Conservation (phyloP, 1,140 invertebrate species). For the Planococcus citri region DNA sequence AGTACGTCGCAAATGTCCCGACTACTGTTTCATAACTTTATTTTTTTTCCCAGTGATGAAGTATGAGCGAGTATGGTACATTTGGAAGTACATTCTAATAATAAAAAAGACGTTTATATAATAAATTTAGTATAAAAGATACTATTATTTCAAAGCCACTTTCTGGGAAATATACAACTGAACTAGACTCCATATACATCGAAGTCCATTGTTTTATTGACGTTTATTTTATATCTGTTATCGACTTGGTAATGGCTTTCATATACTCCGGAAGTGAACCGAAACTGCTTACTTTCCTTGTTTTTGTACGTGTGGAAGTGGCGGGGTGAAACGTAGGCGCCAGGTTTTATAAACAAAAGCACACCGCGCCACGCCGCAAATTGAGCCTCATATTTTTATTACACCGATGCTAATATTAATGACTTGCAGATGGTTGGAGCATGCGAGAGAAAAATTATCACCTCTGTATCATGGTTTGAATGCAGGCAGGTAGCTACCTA, state of each 20-base stretch:
- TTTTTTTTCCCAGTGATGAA: too few species aligned
- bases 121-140: constrained; percentile 14
- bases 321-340: not conserved
- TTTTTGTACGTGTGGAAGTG: not conserved
- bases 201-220: constrained; percentile 19
- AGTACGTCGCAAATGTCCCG: not conserved
- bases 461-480: too few species aligned
- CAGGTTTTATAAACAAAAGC: not conserved
- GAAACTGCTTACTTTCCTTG: constrained; percentile 12
- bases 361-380: not conserved
- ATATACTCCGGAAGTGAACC: constrained; percentile 15
- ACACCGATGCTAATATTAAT: too few species aligned
- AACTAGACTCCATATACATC: constrained; percentile 1
- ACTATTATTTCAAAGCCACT: constrained; percentile 14
- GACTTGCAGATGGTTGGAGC: too few species aligned
- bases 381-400: too few species aligned
- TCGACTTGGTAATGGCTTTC: constrained; percentile 16
- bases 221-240: constrained; percentile 20
- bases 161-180: constrained; percentile 7
- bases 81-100: not conserved
- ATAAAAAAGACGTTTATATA: constrained; percentile 5
- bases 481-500: too few species aligned
- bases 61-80: not conserved
- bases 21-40: not conserved
- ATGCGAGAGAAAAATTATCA: too few species aligned